Evolutionary conservation across 1,140 invertebrate genomes (phyloP).

Genomic region (Octopus bimaculoides): DNA sequence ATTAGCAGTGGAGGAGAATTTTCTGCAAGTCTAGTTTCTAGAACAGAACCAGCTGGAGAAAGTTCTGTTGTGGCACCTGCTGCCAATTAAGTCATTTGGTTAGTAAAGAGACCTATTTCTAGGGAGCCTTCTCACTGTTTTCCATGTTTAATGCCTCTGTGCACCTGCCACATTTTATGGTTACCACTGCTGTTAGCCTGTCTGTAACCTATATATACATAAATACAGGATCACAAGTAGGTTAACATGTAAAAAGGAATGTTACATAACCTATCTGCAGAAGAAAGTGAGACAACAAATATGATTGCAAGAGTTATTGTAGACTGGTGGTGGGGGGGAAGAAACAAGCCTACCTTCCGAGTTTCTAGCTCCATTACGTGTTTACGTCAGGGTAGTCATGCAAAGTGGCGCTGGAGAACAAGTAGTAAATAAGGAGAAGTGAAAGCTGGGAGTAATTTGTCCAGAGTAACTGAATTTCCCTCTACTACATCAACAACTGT

Average conservation of each 20-base stretch:
- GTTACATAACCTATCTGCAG: neutral
- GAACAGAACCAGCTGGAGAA: too few relatives aligned
- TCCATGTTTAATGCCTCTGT: neutral
- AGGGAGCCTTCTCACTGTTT: too few relatives aligned
- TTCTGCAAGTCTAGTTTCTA: too few relatives aligned
- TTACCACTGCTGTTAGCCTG: neutral
- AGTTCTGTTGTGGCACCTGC: too few relatives aligned
- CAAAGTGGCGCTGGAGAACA: constrained; percentile 47
- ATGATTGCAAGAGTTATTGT: neutral
- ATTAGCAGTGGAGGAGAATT: too few relatives aligned
- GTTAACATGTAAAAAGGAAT: neutral
- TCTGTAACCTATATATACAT: neutral
- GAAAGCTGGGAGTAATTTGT: constrained; percentile 20
- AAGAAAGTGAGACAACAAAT: neutral
- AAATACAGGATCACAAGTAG: neutral
- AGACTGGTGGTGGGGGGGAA: neutral
- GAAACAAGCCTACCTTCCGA: constrained; percentile 24
- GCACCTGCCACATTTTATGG: neutral
- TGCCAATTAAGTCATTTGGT: too few relatives aligned
- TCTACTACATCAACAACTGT: constrained; percentile 32
- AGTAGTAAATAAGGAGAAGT: constrained; percentile 27
- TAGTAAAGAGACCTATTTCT: too few relatives aligned
- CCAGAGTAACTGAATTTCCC: constrained; percentile 23
- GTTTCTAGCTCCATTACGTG: constrained; percentile 36
- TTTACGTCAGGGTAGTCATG: constrained; percentile 51